Evolutionary conservation across 2,113 vertebrate species (phyloP), one percentile per base, ranked within the genome.

Genomic region (Clinocottus analis): DNA sequence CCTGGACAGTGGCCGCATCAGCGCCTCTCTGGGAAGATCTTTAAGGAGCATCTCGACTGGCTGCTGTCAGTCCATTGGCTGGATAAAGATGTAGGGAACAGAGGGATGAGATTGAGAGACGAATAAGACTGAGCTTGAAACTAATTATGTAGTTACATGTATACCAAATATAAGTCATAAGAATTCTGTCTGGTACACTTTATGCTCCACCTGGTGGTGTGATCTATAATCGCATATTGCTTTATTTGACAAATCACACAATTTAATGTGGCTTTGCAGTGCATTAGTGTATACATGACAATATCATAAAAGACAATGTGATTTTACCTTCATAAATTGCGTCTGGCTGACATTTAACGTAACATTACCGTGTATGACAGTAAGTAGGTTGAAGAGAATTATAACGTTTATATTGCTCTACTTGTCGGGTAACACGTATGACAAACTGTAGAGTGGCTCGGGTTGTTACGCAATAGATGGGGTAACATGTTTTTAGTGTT

Each of bases 21-120:
- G 88, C 68, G 93, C 92, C 27, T 96, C 94, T 25, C 93, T 77
- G 70, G 94, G 93, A 21, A 95, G 71, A 82, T 95, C 94, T 82
- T 92, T 93, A 19, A 96, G 82, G 65, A 94, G 83, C 91, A 93
- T 94, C 11, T 78, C 61, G 62, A 73, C 70, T n/a, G 39, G 39
- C 33, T 33, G 21, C 17, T 31, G 71, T 93, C 92, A 94, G 70
- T 86, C 88, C 94, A 93, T 90, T 60, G 41, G 82, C 85, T 91
- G 65, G 23, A 61, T 17, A 21, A 27, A 58, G 1, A 74, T 35
- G n/a, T 13, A 16, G 37, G 14, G 39, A 53, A 6, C 7, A 63
- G 37, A 41, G 59, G 55, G 29, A 58, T 7, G 14, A 35, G 31
- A 35, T 31, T 59, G 13, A 67, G 21, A 58, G 27, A 29, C 7